These are phyloP conservation scores for Chalcosyrphus nemorum DNA, from an alignment of 2,888 invertebrate species.

Conservation along the genomic window DNA sequence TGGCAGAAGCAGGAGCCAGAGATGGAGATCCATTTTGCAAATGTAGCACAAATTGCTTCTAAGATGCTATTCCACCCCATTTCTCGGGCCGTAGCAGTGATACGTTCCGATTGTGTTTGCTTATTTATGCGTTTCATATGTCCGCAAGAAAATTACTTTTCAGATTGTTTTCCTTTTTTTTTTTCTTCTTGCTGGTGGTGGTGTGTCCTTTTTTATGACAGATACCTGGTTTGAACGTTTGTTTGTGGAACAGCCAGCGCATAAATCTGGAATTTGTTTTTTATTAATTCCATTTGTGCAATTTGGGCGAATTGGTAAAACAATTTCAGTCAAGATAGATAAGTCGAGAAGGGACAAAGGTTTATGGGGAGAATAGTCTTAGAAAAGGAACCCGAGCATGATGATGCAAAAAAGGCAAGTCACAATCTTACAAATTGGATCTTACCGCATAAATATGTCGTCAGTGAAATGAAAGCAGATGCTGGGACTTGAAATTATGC, in stretches of 20 bases:
- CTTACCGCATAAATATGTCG: constrained; percentile 71
- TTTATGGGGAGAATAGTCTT: constrained; percentile 57
- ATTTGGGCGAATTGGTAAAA: constrained; percentile 70
- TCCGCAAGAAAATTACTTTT: constrained; percentile 73
- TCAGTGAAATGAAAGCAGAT: constrained; percentile 56
- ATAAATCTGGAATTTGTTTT: constrained; percentile 62
- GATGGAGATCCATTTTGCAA: constrained; percentile 71
- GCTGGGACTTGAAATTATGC: neutral
- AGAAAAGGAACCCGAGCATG: constrained; percentile 35
- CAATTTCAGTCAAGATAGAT: constrained; percentile 53
- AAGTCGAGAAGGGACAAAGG: constrained; percentile 68
- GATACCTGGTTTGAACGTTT: constrained; percentile 66
- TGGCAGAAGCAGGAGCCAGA: constrained; percentile 3
- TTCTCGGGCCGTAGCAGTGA: constrained; percentile 67
- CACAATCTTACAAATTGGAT: constrained; percentile 72
- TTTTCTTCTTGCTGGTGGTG: constrained; percentile 37
- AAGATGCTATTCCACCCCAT: constrained; percentile 73
- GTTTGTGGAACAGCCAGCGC: constrained; percentile 31
- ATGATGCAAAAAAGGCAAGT: constrained; percentile 44
- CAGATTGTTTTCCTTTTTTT: constrained; percentile 45
- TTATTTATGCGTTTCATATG: constrained; percentile 73
- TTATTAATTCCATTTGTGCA: constrained; percentile 60
- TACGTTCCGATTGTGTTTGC: constrained; percentile 70
- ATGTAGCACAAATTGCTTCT: constrained; percentile 73
- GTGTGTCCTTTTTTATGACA: constrained; percentile 65